These are phyloP conservation scores for Microtus richardsoni DNA, from an alignment of 2,113 vertebrate species.

Conservation along the genomic window DNA sequence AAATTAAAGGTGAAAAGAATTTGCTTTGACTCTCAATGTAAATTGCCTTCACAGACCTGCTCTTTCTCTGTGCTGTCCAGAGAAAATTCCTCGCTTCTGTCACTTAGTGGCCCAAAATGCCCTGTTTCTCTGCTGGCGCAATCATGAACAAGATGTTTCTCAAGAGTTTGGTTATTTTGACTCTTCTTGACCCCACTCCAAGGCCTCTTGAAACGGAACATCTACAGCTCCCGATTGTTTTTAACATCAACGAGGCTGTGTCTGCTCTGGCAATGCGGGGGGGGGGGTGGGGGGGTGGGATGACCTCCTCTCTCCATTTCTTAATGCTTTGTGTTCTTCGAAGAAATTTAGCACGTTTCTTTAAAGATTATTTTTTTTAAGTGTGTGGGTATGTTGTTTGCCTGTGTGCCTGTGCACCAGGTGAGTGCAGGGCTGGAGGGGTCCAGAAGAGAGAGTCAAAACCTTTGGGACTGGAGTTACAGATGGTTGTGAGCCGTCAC, in stretches of 20 bases:
- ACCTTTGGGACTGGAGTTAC: neutral
- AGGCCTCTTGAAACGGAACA: neutral
- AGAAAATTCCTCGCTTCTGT: neutral
- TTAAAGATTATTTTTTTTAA: neutral
- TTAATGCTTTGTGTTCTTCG: neutral
- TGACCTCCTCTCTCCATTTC: neutral
- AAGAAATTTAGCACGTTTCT: neutral
- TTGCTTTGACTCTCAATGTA: constrained; percentile 4
- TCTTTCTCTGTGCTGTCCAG: neutral
- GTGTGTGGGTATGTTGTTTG: too few species aligned
- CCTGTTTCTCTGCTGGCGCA: constrained; percentile 5
- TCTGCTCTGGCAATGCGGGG: neutral
- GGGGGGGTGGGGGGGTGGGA: too few species aligned
- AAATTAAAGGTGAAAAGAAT: neutral
- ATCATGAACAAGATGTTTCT: neutral
- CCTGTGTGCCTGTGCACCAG: neutral
- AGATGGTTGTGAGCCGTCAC: neutral
- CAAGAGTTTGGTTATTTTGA: neutral
- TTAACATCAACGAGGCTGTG: neutral
- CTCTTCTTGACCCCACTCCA: neutral
- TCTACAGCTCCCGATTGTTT: neutral
- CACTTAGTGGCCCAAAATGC: neutral
- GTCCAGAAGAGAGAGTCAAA: neutral
- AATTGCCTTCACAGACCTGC: neutral
- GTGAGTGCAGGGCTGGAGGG: too few species aligned